These are phyloP conservation scores for Gymnocheta viridis DNA, from an alignment of 2,888 invertebrate genomes.

Conservation along the genomic window DNA sequence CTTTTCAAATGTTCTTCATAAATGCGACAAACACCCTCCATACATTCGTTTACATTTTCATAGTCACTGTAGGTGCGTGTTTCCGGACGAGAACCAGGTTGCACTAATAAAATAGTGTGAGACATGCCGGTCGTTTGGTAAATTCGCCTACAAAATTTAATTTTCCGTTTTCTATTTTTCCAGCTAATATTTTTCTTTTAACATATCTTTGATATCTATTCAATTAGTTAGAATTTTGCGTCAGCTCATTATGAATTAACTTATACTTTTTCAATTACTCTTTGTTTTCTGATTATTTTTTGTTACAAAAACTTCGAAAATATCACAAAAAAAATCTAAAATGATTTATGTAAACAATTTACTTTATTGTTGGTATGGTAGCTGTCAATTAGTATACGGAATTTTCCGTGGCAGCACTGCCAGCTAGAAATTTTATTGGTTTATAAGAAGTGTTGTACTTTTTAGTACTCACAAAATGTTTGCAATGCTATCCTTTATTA, in stretches of 20 bases:
- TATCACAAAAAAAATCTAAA: constrained; percentile 7
- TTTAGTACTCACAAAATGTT: neutral
- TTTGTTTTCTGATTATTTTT: neutral
- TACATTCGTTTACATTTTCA: constrained; percentile 98
- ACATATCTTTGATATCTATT: neutral
- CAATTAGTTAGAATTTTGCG: neutral
- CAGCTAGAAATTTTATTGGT: constrained; percentile 6
- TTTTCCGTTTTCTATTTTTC: constrained; percentile 9
- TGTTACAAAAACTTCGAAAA: constrained; percentile 5
- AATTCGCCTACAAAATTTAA: neutral
- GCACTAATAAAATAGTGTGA: constrained; percentile 97
- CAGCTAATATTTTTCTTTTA: neutral
- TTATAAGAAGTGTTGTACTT: neutral
- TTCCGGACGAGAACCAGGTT: constrained; percentile 96
- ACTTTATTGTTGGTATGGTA: constrained; percentile 35
- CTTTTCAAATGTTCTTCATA: constrained; percentile 99
- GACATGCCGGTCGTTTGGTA: constrained; percentile 86
- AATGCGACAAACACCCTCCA: constrained; percentile 99
- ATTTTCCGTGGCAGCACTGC: constrained; percentile 59
- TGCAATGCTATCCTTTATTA: neutral
- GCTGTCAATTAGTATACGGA: constrained; percentile 64
- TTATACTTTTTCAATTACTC: constrained; percentile 19
- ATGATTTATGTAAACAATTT: neutral
- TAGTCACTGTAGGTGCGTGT: constrained; percentile 99
- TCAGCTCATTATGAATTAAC: neutral